Conservation (phyloP, 1,140 invertebrate species). For the Heliconius himera region DNA sequence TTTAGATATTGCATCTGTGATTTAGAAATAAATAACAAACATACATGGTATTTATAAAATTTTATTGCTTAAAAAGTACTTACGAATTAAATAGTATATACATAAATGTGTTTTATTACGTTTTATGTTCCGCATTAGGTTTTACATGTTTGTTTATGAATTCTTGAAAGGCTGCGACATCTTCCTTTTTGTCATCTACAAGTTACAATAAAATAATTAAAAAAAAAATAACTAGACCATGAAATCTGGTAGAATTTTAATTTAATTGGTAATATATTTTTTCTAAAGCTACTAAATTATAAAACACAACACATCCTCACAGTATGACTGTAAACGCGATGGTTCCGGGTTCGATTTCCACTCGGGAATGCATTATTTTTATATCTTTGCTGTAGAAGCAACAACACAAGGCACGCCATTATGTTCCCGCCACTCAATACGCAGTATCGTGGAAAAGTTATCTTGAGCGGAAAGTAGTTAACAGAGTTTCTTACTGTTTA, state of each 20-base stretch:
- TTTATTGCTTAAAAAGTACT: conserved; percentile 12
- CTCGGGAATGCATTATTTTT: too few relatives aligned
- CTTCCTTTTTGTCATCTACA: conserved; percentile 68
- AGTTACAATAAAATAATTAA: conserved; percentile 11
- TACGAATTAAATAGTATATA: conserved; percentile 12
- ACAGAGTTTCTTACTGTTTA: too few relatives aligned
- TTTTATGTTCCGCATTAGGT: conserved; percentile 57
- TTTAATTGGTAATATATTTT: too few relatives aligned
- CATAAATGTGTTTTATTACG: conserved; percentile 36
- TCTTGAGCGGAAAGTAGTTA: too few relatives aligned
- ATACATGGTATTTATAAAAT: conserved; percentile 16
- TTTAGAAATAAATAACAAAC: conserved; percentile 17
- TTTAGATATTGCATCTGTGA: conserved; percentile 9
- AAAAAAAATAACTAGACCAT: neutral
- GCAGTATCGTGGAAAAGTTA: too few relatives aligned
- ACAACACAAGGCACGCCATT: too few relatives aligned
- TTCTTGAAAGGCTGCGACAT: conserved; percentile 68
- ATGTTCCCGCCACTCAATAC: too few relatives aligned
- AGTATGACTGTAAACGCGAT: too few relatives aligned
- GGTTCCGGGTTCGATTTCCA: too few relatives aligned
- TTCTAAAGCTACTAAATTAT: too few relatives aligned
- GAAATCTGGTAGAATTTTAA: neutral
- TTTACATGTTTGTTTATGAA: conserved; percentile 70
- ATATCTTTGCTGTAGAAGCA: too few relatives aligned
- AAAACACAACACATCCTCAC: too few relatives aligned